Evolutionary conservation across 2,113 vertebrate genomes (phyloP), one percentile per base, ranked within the genome.

Genomic region (Macquaria ambigua): DNA sequence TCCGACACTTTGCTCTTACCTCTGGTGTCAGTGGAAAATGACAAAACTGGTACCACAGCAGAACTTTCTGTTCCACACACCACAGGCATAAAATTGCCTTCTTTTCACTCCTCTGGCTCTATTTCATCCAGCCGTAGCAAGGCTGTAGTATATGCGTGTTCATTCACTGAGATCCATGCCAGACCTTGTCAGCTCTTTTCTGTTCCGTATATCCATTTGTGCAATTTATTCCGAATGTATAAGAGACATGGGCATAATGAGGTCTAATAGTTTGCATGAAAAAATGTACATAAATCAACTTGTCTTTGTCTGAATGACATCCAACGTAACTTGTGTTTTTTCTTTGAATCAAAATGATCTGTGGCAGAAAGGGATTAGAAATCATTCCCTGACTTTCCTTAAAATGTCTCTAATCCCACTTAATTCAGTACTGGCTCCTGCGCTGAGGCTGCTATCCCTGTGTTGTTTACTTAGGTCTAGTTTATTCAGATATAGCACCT

Each of bases 11-110:
- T 90, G 75, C 81, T 83, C 86, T 89, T 84, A 92, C 68, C 85
- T 91, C 61, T 81, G 80, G 82, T 87, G 82, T 89, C 88, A 86
- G 87, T 81, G 82, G 82, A 86, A 94, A 93, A 93, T 87, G 83
- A 92, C 89, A 87, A 89, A 91, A 89, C 78, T 88, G 82, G 82
- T 89, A 74, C 70, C 88, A 80, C 72, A 31, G 76, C 85, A 84
- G 88, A 88, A 91, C 88, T 91, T 91, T 87, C 83, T 90, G 90
- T 92, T 93, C 89, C 88, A 52, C 71, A 85, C 84, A 68, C 63
- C 80, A 50, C 68, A 69, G 56, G 80, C 67, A 85, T 81, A 84
- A 92, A 92, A 93, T 87, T 91, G 81, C 72, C 84, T 72, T 90
- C 84, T 86, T 90, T 91, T 90, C 87, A 85, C 77, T 90, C 64